Percentiles rank a stretch among this genome's conserved stretches.
phyloP scores from a whole-genome alignment of 2,113 vertebrate species.

The Urocynchramus pylzowi region DNA sequence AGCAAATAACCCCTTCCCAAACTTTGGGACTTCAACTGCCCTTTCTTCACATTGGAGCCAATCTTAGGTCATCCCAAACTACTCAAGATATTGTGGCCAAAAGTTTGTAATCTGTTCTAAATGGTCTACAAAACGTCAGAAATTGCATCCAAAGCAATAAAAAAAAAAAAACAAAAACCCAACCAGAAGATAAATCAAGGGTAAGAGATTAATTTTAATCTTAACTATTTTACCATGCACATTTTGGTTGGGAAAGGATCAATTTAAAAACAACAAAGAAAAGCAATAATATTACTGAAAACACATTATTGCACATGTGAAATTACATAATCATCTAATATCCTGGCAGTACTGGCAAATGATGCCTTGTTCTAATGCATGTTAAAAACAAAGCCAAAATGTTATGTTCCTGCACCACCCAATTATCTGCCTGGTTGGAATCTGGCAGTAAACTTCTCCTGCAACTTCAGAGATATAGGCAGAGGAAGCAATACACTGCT shows the following conservation, averaged over 20 bases:
- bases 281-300: neutral
- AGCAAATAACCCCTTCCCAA: neutral
- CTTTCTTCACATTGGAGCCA: neutral
- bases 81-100: neutral
- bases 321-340: neutral
- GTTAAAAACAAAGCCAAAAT: neutral
- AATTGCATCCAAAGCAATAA: neutral
- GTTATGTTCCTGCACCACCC: neutral
- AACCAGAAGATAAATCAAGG: neutral
- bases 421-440: neutral
- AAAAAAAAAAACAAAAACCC: too few relatives aligned
- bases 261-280: neutral
- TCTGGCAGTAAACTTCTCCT: constrained; percentile 16
- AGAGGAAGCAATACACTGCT: constrained; percentile 34
- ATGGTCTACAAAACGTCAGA: neutral
- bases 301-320: neutral
- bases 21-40: neutral
- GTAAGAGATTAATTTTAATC: neutral
- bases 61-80: neutral
- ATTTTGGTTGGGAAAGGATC: neutral
- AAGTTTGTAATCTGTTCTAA: neutral
- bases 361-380: neutral
- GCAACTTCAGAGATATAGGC: constrained; percentile 12
- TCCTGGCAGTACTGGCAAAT: neutral
- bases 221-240: neutral